Conservation (phyloP, 1,140 invertebrate genomes). For the Heterodera schachtii region DNA sequence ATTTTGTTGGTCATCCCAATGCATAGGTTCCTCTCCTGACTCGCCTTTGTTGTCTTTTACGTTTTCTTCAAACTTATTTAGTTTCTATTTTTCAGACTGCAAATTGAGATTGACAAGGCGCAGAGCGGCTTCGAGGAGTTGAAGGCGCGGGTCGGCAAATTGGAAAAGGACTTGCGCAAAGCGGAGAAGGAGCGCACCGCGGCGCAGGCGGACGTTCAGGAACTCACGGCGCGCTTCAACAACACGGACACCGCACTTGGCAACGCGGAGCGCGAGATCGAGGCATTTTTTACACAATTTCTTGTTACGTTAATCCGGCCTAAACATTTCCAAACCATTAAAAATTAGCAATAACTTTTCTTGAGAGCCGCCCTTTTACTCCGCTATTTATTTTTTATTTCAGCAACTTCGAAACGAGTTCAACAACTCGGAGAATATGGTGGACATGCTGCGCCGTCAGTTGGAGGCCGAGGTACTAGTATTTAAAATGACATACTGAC, state of each 20-base stretch:
- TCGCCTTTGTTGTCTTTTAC: not conserved
- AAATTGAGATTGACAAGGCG: slow-evolving; percentile 47
- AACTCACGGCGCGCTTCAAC: slow-evolving; percentile 78
- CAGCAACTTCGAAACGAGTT: slow-evolving; percentile 25
- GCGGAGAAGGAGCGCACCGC: slow-evolving; percentile 74
- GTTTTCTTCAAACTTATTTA: no score
- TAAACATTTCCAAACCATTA: no score
- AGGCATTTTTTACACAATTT: slow-evolving; percentile 67
- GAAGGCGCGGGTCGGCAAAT: slow-evolving; percentile 77
- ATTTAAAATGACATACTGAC: no score
- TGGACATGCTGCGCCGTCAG: slow-evolving; percentile 79
- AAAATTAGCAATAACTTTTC: no score
- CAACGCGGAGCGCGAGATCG: slow-evolving; percentile 77
- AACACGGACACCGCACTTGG: slow-evolving; percentile 79
- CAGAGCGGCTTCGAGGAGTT: slow-evolving; percentile 73
- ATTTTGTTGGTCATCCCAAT: not conserved
- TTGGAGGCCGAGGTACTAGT: slow-evolving; percentile 90
- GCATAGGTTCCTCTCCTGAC: not conserved
- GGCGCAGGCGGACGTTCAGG: slow-evolving; percentile 68
- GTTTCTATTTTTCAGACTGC: slow-evolving; percentile 39
- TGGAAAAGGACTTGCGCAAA: slow-evolving; percentile 77
- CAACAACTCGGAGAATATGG: slow-evolving; percentile 66
- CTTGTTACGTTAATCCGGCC: no score
- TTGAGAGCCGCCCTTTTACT: no score
- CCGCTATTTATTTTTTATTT: no score